These are phyloP conservation scores for Monochamus alternatus DNA, from an alignment of 2,888 invertebrate species.

Conservation along the genomic window DNA sequence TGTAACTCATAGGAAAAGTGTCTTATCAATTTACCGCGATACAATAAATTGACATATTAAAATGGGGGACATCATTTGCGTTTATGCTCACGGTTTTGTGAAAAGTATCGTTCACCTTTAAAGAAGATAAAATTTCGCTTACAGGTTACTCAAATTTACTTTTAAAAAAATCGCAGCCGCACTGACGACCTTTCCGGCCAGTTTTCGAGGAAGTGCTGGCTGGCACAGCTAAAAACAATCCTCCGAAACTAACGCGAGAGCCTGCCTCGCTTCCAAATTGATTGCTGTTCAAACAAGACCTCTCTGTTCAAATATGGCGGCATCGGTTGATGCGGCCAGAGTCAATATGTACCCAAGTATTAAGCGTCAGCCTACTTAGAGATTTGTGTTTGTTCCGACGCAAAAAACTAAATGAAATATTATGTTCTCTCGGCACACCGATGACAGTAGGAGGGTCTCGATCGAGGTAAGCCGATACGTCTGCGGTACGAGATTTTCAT, in stretches of 20 bases:
- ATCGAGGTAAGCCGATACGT: conserved; percentile 11
- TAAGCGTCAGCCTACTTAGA: conserved; percentile 65
- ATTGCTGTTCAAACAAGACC: conserved; percentile 62
- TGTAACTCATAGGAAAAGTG: too few relatives aligned
- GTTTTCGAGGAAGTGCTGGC: neutral
- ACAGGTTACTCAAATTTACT: too few relatives aligned
- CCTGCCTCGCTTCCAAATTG: conserved; percentile 62
- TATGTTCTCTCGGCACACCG: conserved; percentile 54
- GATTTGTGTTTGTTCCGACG: conserved; percentile 61
- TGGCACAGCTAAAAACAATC: neutral
- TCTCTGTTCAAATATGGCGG: conserved; percentile 65
- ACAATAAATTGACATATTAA: too few relatives aligned
- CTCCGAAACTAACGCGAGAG: neutral
- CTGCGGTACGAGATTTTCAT: neutral
- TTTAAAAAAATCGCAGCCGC: too few relatives aligned
- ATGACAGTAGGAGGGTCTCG: conserved; percentile 27
- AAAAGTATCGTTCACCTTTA: too few relatives aligned
- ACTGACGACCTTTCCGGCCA: neutral
- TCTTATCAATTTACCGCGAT: too few relatives aligned
- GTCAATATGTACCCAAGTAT: conserved; percentile 68
- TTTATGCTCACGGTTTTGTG: too few relatives aligned
- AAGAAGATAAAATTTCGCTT: too few relatives aligned
- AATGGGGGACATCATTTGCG: too few relatives aligned
- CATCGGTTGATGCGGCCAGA: conserved; percentile 63
- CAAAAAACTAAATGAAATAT: conserved; percentile 65